Base-by-base conservation (phyloP, 2,113 vertebrate species). In the Lonchura striata region DNA sequence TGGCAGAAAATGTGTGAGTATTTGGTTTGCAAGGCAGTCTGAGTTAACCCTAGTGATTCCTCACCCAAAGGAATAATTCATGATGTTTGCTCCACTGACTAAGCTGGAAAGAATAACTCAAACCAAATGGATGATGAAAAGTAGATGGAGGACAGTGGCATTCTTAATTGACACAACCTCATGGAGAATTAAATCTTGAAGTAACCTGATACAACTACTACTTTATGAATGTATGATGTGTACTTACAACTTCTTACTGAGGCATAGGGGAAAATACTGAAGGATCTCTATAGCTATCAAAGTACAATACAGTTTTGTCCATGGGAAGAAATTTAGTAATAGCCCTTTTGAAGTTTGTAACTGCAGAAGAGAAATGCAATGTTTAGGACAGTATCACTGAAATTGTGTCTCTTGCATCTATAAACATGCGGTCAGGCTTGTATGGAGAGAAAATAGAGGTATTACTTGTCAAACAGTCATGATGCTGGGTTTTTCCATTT, bases 1-100 rank as follows among this genome's bases (percentile, higher is more conserved):
- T 96, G 93, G 89, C 83, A 86, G 80, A 92, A 94, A 91, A 88
- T 27, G 6, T 66, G n/a, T 83, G 83, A 90, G 10, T 72, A 70
- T 92, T 94, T 92, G 86, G 76, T 95, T 68, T 17, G 68, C 81
- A 70, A 47, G 86, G 80, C 91, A 86, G 44, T 92, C 57, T 37
- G 68, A 85, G n/a, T 85, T 88, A 90, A 64, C 82, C 70, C 88
- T 33, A 72, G 50, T 61, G 80, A 65, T 54, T 75, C 57, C 65
- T 11, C 28, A 65, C 71, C 31, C 76, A n/a, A 82, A 76, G 37
- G 37, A 88, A 10, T 72, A 64, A 83, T 80, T 80, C 13, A 13
- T 88, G 50, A 53, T 91, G 37, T 57, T 90, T 86, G 37, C 57
- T 88, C 11, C 46, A 49, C 31, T 90, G 63, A 72, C 31, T 74